Base-by-base conservation (phyloP, 2,113 vertebrate genomes). In the Tragelaphus scriptus region DNA sequence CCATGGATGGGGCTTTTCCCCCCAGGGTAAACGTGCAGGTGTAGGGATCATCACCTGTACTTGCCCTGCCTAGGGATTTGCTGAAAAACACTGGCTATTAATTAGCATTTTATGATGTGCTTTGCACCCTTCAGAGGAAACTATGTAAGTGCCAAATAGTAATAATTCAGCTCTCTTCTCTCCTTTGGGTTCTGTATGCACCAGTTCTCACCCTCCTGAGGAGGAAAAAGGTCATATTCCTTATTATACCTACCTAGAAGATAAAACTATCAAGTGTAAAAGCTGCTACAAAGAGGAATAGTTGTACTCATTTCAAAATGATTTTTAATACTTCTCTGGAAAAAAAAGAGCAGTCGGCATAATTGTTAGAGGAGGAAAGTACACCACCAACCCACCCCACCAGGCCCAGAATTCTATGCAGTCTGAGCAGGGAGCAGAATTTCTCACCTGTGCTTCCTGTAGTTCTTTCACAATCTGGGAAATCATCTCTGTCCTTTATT, bases 81-180 rank as follows among this genome's bases (percentile, higher is more conserved):
- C n/a, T 65, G 71, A 61, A 90, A 84, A 90, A 93, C 28, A 96
- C 55, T 56, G 71, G 58, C 95, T 97, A 87, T 97, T 97, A 97
- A 96, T 98, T 98, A 97, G 61, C 88, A 75, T 94, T 94, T 97
- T 89, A 94, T 85, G 87, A 91, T 91, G 51, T 71, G 63, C 47
- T 53, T 44, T 55, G 15, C 28, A n/a, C 56, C 91, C 91, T 91
- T 96, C 63, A 85, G 96, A 97, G 80, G 88, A 96, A 96, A 85
- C 75, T 44, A 10, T 55, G 26, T 85, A 93, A 93, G 87, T 90
- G 95, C 68, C 93, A 82, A 85, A 90, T 53, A 96, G 21, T 63
- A 87, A 55, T 87, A 49, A 91, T 49, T 80, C 49, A 95, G 19
- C 77, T 75, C 56, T 79, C 26, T 59, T 36, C 26, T 92, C 32